A percentile compares a stretch with the other conserved stretches of the same genome.
These are phyloP conservation scores for Hirundo rustica DNA, from an alignment of 2,797 vertebrate species.

Conservation along the genomic window DNA sequence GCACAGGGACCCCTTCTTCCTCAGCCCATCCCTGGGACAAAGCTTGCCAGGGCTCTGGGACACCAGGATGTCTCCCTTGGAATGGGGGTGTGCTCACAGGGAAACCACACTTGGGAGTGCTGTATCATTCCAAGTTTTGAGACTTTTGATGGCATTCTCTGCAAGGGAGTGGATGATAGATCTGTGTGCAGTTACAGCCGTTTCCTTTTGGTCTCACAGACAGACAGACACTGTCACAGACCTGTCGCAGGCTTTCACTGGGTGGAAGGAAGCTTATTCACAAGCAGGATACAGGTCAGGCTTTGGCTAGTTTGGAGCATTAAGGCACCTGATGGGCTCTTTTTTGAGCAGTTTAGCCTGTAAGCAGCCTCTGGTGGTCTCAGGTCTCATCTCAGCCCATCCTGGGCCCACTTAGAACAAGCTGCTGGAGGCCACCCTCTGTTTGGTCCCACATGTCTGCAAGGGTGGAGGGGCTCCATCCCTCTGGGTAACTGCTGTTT, in stretches of 20 bases:
- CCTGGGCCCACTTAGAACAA: fast-evolving
- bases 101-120: neutral
- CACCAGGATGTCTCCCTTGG: neutral
- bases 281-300: neutral
- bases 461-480: neutral
- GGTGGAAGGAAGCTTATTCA: neutral
- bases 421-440: neutral
- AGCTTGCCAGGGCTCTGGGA: neutral
- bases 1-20: neutral
- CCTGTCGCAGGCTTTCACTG: neutral
- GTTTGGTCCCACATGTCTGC: neutral
- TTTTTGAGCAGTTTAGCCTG: neutral
- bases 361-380: neutral
- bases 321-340: neutral
- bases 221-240: neutral
- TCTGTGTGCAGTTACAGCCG: slow-evolving; percentile 11
- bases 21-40: neutral
- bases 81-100: neutral
- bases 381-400: neutral
- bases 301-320: neutral
- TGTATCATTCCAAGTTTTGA: neutral
- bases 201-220: neutral
- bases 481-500: neutral
- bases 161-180: neutral
- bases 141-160: neutral